Conservation (phyloP, 2,888 invertebrate genomes). For the Eulithis testata region DNA sequence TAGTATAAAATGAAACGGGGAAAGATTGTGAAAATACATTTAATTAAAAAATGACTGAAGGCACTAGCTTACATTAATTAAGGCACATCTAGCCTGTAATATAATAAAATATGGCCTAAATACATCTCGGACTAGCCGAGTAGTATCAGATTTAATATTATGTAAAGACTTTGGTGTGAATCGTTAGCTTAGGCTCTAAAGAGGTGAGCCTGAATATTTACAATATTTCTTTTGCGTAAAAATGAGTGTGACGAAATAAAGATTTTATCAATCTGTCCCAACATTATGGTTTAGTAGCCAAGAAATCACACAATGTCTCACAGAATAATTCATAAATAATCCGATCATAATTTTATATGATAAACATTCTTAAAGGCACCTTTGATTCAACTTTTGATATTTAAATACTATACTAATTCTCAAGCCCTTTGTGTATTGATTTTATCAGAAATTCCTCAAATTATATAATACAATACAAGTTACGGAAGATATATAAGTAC, state of each 20-base stretch:
- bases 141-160: constrained; percentile 6
- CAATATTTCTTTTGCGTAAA: neutral
- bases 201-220: neutral
- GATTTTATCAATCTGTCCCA: too few species aligned
- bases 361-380: constrained; percentile 58
- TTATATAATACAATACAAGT: constrained; percentile 1
- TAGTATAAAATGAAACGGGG: constrained; percentile 39
- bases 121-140: constrained; percentile 23
- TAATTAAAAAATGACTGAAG: constrained; percentile 73
- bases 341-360: constrained; percentile 1
- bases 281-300: neutral
- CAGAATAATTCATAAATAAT: constrained; percentile 6
- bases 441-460: constrained; percentile 13
- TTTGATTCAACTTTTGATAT: constrained; percentile 73
- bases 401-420: neutral
- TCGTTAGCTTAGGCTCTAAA: neutral
- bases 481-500: constrained; percentile 55
- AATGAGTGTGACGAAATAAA: neutral
- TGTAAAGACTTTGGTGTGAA: constrained; percentile 22
- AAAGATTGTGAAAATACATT: constrained; percentile 61
- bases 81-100: constrained; percentile 63
- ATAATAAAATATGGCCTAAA: constrained; percentile 48
- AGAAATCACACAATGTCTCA: constrained; percentile 13
- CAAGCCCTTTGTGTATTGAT: neutral
- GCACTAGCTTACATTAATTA: constrained; percentile 62